A percentile compares a stretch with the other conserved stretches of the same genome.
phyloP scores from a whole-genome alignment of 2,888 invertebrate species.

The Callyntrura sp. region DNA sequence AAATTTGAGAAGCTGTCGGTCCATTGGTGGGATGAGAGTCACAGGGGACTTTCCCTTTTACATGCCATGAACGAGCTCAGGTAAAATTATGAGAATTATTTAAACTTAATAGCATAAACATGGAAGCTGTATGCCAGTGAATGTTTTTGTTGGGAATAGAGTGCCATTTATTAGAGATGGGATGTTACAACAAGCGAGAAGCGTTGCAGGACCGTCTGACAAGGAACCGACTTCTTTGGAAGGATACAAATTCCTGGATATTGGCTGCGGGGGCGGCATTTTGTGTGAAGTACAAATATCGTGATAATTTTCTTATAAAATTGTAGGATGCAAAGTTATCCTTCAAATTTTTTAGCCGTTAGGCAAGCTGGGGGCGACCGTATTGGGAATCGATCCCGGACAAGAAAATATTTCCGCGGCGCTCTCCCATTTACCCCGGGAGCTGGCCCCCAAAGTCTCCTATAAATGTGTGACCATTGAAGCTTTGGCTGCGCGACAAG shows the following conservation, averaged over 20 bases:
- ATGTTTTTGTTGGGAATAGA: constrained; percentile 52
- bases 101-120: not conserved
- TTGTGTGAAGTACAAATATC: constrained; percentile 82
- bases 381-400: constrained; percentile 82
- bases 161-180: constrained; percentile 82
- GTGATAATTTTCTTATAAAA: too few species aligned
- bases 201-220: too few species aligned
- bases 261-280: constrained; percentile 83
- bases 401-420: constrained; percentile 80
- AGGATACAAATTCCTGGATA: constrained; percentile 80
- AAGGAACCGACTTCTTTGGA: constrained; percentile 76
- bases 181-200: constrained; percentile 74
- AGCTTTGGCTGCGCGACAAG: constrained; percentile 85
- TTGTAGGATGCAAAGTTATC: too few species aligned
- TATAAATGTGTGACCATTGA: constrained; percentile 87
- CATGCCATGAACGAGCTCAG: constrained; percentile 83
- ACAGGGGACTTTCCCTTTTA: too few species aligned
- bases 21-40: constrained; percentile 82
- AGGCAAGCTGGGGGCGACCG: constrained; percentile 81
- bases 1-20: constrained; percentile 81
- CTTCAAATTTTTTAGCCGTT: constrained; percentile 76
- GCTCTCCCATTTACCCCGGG: constrained; percentile 66
- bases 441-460: constrained; percentile 68
- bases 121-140: not conserved
- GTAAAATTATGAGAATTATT: constrained; percentile 64